Evolutionary conservation across 1,140 invertebrate species (phyloP).

Genomic region (Papilio glaucus): DNA sequence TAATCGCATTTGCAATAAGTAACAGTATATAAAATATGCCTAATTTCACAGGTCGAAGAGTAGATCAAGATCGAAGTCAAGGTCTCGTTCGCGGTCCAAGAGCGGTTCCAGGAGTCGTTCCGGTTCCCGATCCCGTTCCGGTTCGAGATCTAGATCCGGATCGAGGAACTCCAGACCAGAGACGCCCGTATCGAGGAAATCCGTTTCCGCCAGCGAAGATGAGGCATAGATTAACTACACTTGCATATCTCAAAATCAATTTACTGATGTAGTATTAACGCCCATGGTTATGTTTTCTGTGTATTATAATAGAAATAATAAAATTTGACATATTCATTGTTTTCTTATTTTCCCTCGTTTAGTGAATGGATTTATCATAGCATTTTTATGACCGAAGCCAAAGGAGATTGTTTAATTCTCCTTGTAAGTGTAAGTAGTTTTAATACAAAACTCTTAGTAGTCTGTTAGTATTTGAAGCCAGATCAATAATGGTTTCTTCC

Average conservation of each 20-base stretch:
- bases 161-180: conserved; percentile 76
- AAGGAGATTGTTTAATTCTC: no score
- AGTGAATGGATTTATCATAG: no score
- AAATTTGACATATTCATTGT: not conserved
- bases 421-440: no score
- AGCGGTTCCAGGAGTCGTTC: conserved; percentile 67
- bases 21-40: no score
- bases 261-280: conserved; percentile 5
- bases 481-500: no score
- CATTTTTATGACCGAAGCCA: no score
- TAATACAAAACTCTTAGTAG: no score
- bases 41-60: conserved; percentile 59
- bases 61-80: conserved; percentile 68
- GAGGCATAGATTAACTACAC: conserved; percentile 57
- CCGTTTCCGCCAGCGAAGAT: conserved; percentile 83
- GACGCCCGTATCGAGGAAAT: conserved; percentile 82
- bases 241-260: conserved; percentile 29
- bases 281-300: conserved; percentile 13
- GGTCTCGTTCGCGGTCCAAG: conserved; percentile 69
- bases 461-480: no score
- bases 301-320: conserved; percentile 23
- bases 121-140: conserved; percentile 59
- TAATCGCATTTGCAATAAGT: no score
- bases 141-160: conserved; percentile 67
- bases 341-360: not conserved